Conservation (phyloP, 2,113 vertebrate species). For the Rhagologus leucostigma region DNA sequence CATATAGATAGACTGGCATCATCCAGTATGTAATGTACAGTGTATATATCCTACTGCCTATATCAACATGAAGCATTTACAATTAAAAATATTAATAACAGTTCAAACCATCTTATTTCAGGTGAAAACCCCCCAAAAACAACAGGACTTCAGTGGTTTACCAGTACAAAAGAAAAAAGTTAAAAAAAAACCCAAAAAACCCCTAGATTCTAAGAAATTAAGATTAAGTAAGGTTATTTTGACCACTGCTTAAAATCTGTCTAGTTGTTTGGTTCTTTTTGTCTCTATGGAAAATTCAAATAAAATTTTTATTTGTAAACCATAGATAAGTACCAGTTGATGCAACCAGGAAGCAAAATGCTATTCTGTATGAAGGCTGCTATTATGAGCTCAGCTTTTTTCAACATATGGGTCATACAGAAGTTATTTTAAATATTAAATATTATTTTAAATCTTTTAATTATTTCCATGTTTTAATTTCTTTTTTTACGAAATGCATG, state of each 20-base stretch:
- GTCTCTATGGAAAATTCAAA: not conserved
- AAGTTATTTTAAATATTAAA: not conserved
- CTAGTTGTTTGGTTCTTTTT: not conserved
- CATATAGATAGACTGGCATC: not conserved
- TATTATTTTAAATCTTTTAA: not conserved
- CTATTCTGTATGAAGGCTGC: not conserved
- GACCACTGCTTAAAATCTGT: not conserved
- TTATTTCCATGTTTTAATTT: not conserved
- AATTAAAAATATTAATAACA: not conserved
- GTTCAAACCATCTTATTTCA: not conserved
- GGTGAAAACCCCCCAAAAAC: rapidly evolving
- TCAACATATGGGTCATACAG: not conserved
- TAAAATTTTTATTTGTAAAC: not conserved
- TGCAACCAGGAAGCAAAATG: not conserved
- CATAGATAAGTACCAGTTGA: not conserved
- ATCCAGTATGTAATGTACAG: not conserved
- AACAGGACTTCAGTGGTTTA: not conserved
- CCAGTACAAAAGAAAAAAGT: not conserved
- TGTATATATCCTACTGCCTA: not conserved
- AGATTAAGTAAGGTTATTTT: not conserved
- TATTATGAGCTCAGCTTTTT: not conserved
- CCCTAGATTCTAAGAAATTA: not conserved
- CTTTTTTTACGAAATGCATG: not conserved
- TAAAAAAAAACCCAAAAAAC: not conserved
- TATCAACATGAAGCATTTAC: not conserved